Conservation (phyloP, 2,797 vertebrate species). For the Acipenser ruthenus region DNA sequence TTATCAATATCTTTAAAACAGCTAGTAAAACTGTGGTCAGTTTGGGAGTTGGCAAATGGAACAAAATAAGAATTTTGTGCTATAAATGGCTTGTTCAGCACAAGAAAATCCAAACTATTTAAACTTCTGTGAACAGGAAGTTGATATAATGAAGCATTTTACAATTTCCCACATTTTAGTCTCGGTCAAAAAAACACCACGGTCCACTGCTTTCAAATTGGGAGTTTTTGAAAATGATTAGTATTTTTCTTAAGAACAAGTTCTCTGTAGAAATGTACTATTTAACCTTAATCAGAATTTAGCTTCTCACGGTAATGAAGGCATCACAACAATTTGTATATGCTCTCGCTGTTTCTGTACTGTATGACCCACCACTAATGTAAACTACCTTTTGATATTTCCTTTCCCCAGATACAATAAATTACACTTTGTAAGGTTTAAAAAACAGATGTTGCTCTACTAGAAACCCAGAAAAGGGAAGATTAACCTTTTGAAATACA, state of each 20-base stretch:
- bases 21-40: constrained; percentile 1
- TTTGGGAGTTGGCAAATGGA: constrained; percentile 9
- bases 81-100: neutral
- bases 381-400: constrained; percentile 5
- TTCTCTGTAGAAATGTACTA: no score
- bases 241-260: no score
- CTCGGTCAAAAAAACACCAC: constrained; percentile 6
- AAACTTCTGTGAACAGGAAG: constrained; percentile 1
- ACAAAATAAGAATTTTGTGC: constrained; percentile 4
- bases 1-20: constrained; percentile 4
- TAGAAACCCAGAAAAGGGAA: neutral
- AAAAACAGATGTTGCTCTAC: constrained; percentile 13
- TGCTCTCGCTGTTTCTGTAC: neutral
- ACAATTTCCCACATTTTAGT: constrained; percentile 3
- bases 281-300: no score
- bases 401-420: neutral
- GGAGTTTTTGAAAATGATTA: constrained; percentile 2
- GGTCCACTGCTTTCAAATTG: neutral
- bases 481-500: neutral
- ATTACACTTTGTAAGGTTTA: constrained; percentile 6
- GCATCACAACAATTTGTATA: no score
- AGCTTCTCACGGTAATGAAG: no score
- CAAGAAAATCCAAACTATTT: neutral
- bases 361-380: neutral
- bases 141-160: neutral